Conservation (phyloP, 2,888 invertebrate genomes). For the Caenorhabditis sulstoni region DNA sequence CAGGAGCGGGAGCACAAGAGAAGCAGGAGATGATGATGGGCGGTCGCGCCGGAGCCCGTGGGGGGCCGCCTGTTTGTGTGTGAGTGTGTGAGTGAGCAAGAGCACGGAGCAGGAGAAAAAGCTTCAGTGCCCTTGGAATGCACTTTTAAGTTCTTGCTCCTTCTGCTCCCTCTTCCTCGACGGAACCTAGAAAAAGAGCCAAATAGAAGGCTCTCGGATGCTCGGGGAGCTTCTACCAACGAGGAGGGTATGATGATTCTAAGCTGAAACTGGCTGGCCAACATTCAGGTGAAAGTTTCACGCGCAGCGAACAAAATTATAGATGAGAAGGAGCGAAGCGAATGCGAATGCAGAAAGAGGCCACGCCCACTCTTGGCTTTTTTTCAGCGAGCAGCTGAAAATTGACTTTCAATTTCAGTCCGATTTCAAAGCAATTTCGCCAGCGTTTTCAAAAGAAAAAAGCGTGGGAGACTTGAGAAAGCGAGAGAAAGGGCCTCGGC, state of each 20-base stretch:
- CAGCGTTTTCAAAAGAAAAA: slow-evolving; percentile 8
- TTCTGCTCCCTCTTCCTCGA: background rate
- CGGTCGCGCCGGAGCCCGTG: slow-evolving; percentile 27
- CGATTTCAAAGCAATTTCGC: slow-evolving; percentile 15
- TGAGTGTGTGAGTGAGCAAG: slow-evolving; percentile 21
- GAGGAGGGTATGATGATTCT: too few species aligned
- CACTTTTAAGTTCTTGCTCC: slow-evolving; percentile 33
- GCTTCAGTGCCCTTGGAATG: slow-evolving; percentile 44
- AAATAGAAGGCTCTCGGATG: too few species aligned
- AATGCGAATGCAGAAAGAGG: too few species aligned
- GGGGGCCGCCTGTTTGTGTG: slow-evolving; percentile 28
- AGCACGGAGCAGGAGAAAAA: slow-evolving; percentile 5
- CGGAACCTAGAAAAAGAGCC: background rate
- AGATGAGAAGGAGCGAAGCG: too few species aligned
- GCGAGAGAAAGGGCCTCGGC: background rate
- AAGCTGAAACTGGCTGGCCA: too few species aligned
- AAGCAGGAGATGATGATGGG: slow-evolving; percentile 30
- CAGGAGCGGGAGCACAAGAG: background rate
- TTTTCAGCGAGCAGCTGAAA: too few species aligned
- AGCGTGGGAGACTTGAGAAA: slow-evolving; percentile 9
- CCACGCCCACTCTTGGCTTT: too few species aligned
- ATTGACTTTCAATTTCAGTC: too few species aligned
- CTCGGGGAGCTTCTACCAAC: too few species aligned
- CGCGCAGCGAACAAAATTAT: too few species aligned
- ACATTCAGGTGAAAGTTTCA: too few species aligned